Evolutionary conservation across 2,888 invertebrate genomes (phyloP).

Genomic region (Cetonia aurata): DNA sequence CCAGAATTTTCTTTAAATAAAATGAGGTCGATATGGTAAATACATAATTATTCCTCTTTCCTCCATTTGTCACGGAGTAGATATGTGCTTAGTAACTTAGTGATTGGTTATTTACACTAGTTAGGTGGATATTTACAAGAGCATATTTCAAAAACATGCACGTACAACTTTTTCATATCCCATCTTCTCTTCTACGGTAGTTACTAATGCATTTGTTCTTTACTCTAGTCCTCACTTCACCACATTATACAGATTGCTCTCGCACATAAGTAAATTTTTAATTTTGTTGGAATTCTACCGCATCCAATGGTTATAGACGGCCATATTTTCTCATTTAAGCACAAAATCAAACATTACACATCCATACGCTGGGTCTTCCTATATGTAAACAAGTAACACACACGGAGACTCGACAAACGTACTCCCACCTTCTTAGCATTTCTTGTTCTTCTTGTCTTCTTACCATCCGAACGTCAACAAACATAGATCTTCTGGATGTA

Average conservation of each 20-base stretch:
- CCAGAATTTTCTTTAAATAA: no score
- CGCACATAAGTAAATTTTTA: conserved; percentile 2
- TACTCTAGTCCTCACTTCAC: no score
- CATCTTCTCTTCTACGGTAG: no score
- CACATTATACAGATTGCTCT: not conserved
- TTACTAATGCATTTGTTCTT: no score
- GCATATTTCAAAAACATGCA: no score
- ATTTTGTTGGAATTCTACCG: not conserved
- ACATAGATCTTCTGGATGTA: conserved; percentile 38
- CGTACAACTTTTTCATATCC: no score
- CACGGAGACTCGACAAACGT: conserved; percentile 12
- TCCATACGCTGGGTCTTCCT: conserved; percentile 17
- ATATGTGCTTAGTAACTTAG: no score
- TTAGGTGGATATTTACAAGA: no score
- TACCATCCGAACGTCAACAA: conserved; percentile 41
- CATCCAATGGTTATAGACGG: conserved; percentile 16
- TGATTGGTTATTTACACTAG: no score
- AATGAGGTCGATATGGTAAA: no score
- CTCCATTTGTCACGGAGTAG: no score
- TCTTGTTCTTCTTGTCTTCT: conserved; percentile 31
- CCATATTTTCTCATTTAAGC: conserved; percentile 42
- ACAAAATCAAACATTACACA: conserved; percentile 41
- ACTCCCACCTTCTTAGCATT: conserved; percentile 32
- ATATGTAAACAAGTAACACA: conserved; percentile 25
- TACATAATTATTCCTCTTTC: no score